Conservation (phyloP, 2,888 invertebrate genomes). For the Parapristionchus giblindavisi region DNA sequence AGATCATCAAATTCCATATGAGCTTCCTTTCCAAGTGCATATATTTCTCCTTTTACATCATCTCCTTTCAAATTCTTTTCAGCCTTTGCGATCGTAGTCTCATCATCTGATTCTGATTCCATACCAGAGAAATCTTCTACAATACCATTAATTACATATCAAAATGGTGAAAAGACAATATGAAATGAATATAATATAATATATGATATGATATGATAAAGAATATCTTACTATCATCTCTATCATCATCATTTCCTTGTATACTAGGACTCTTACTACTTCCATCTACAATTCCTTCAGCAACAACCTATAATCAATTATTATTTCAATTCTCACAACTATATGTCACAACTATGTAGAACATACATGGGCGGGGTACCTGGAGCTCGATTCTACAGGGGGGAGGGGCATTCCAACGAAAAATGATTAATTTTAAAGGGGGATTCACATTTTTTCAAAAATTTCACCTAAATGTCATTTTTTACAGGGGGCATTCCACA, state of each 20-base stretch:
- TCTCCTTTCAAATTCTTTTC: slow-evolving; percentile 70
- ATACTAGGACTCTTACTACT: slow-evolving; percentile 46
- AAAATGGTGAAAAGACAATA: neutral
- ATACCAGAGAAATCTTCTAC: slow-evolving; percentile 40
- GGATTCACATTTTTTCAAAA: too few species aligned
- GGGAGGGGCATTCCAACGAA: too few species aligned
- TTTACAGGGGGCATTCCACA: too few species aligned
- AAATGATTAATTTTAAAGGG: too few species aligned
- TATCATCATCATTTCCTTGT: slow-evolving; percentile 36
- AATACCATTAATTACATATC: too few species aligned
- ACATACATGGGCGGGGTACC: too few species aligned
- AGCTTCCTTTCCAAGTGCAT: slow-evolving; percentile 86
- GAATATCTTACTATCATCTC: slow-evolving; percentile 37
- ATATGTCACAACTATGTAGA: too few species aligned
- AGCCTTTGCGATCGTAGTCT: slow-evolving; percentile 55
- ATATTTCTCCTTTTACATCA: slow-evolving; percentile 79
- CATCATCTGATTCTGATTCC: slow-evolving; percentile 55
- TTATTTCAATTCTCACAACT: too few species aligned
- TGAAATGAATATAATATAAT: neutral
- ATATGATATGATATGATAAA: neutral
- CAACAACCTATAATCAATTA: slow-evolving; percentile 46
- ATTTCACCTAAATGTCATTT: too few species aligned
- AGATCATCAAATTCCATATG: slow-evolving; percentile 88
- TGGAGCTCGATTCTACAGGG: too few species aligned
- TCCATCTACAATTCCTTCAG: slow-evolving; percentile 56